Evolutionary conservation across 2,888 invertebrate genomes (phyloP).

Genomic region (Fragum sueziense): DNA sequence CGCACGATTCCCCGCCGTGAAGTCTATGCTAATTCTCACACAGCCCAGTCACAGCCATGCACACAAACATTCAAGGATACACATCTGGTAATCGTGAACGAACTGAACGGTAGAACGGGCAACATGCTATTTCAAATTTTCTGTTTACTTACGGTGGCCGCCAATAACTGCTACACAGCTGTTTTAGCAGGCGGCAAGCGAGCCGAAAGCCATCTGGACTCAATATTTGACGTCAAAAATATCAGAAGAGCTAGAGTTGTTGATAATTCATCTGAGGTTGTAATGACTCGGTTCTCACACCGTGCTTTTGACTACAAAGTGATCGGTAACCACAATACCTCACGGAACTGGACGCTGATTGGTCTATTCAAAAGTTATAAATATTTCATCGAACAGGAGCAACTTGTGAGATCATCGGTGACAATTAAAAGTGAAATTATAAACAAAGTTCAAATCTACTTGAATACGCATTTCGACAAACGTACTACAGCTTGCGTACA

Average conservation of each 20-base stretch:
- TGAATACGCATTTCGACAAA: background rate
- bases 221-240: background rate
- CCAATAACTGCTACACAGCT: constrained; percentile 1
- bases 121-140: constrained; percentile 11
- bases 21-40: background rate
- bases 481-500: background rate
- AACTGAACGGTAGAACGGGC: background rate
- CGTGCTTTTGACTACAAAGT: background rate
- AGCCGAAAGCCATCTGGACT: background rate
- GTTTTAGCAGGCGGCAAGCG: background rate
- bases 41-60: background rate
- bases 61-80: background rate
- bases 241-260: background rate
- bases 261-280: background rate
- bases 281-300: background rate
- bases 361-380: background rate
- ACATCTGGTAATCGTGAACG: background rate
- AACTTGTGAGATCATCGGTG: background rate
- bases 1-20: too few species aligned
- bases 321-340: background rate
- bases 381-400: constrained; percentile 7
- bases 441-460: background rate
- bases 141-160: background rate
- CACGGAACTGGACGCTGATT: background rate
- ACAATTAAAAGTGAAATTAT: background rate